Evolutionary conservation across 1,140 invertebrate genomes (phyloP).

Genomic region (Diachasma alloeum): DNA sequence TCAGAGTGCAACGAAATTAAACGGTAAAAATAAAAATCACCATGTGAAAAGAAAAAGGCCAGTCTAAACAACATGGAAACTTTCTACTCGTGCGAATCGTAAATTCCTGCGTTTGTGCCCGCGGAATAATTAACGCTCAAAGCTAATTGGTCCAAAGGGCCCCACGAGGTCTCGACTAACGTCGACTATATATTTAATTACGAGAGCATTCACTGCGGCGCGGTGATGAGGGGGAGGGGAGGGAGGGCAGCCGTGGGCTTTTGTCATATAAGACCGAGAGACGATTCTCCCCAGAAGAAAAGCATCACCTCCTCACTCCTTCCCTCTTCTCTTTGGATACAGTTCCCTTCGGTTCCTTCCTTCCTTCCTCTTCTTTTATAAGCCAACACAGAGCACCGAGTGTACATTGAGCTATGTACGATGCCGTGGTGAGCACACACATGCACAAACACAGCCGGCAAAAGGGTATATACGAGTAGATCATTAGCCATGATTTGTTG

Average conservation of each 20-base stretch:
- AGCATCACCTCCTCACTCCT: not conserved
- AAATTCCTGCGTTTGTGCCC: not conserved
- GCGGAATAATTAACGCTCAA: conserved; percentile 33
- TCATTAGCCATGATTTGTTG: conserved; percentile 68
- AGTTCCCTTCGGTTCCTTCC: conserved; percentile 11
- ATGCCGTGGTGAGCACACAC: not conserved
- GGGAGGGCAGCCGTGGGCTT: not conserved
- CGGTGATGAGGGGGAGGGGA: not conserved
- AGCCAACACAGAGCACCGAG: not conserved
- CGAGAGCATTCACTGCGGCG: conserved; percentile 1
- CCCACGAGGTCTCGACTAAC: not conserved
- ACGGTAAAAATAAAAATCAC: not conserved
- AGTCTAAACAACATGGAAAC: not conserved
- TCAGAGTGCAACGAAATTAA: not conserved
- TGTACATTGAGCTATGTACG: not conserved
- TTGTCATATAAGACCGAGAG: conserved; percentile 1
- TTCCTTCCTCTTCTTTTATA: conserved; percentile 20
- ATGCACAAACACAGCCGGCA: not conserved
- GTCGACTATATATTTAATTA: conserved; percentile 32
- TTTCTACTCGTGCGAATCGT: conserved; percentile 1
- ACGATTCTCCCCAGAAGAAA: not conserved
- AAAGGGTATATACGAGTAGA: conserved; percentile 51
- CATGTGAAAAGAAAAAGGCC: not conserved
- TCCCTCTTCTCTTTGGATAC: not conserved
- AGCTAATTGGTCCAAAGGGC: conserved; percentile 33